phyloP scores from a whole-genome alignment of 2,797 vertebrate species.

The Bryconaethiops microstoma region DNA sequence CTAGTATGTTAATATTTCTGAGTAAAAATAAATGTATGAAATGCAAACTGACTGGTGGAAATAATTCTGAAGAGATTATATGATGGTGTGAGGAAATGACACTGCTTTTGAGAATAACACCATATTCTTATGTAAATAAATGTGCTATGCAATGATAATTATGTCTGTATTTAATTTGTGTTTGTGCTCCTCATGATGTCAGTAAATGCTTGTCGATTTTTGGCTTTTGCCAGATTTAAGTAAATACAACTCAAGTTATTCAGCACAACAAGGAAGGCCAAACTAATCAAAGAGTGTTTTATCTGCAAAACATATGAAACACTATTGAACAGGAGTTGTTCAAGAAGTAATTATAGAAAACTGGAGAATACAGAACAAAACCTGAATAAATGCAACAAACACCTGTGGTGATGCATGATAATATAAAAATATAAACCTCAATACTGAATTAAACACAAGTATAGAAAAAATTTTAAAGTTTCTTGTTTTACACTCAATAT shows the following conservation, averaged over 20 bases:
- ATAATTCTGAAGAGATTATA: slow-evolving; percentile 62
- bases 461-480: too few species aligned
- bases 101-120: slow-evolving; percentile 69
- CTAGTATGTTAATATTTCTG: slow-evolving; percentile 49
- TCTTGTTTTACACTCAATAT: too few species aligned
- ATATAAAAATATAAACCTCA: too few species aligned
- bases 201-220: background rate
- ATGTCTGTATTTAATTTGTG: background rate
- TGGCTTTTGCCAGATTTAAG: background rate
- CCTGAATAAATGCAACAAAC: too few species aligned
- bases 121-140: slow-evolving; percentile 81
- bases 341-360: too few species aligned
- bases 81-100: slow-evolving; percentile 46
- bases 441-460: too few species aligned
- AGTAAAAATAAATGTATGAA: slow-evolving; percentile 59
- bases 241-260: background rate
- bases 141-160: slow-evolving; percentile 49
- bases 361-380: too few species aligned
- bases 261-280: too few species aligned
- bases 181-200: background rate
- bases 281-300: too few species aligned
- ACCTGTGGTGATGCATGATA: too few species aligned
- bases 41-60: slow-evolving; percentile 66
- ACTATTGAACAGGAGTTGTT: too few species aligned
- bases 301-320: too few species aligned